A percentile compares a stretch with the other conserved stretches of the same genome.
These are phyloP conservation scores for Tenebrio molitor DNA, from an alignment of 1,140 invertebrate genomes.

Conservation along the genomic window DNA sequence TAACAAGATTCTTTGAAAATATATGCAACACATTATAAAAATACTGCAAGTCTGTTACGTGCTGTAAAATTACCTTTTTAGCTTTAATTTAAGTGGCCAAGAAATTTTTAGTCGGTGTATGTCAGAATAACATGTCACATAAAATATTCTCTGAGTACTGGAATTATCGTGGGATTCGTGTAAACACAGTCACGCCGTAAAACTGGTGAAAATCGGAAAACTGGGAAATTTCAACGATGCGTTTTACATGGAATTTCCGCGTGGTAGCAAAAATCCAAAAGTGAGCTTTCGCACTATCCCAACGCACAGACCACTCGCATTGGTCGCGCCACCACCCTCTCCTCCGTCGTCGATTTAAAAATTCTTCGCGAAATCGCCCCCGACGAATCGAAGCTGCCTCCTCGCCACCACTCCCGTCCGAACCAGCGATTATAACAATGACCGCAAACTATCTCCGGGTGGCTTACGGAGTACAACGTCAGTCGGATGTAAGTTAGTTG, in stretches of 20 bases:
- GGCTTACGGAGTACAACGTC: constrained; percentile 47
- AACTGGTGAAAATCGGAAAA: not conserved
- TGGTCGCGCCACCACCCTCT: not conserved
- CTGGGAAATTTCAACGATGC: constrained; percentile 21
- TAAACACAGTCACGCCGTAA: not conserved
- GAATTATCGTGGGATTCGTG: not conserved
- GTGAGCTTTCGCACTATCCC: not conserved
- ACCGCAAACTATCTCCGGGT: constrained; percentile 54
- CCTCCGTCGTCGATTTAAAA: too few relatives aligned
- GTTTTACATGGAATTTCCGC: not conserved
- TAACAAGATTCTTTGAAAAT: too few relatives aligned
- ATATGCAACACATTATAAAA: too few relatives aligned
- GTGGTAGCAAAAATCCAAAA: not conserved
- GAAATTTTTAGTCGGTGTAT: too few relatives aligned
- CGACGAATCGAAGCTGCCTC: too few relatives aligned
- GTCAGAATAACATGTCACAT: not conserved
- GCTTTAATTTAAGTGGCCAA: too few relatives aligned
- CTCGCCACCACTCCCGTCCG: not conserved
- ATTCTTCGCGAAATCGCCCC: too few relatives aligned
- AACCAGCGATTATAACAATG: constrained; percentile 53
- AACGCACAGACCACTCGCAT: not conserved
- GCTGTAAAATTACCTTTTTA: too few relatives aligned
- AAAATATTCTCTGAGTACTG: not conserved
- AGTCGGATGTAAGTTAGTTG: constrained; percentile 30
- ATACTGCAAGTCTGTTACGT: too few relatives aligned